Percentiles rank a stretch among this genome's conserved stretches.
phyloP scores from a whole-genome alignment of 2,888 invertebrate genomes.

The Leptinotarsa rubiginosa region DNA sequence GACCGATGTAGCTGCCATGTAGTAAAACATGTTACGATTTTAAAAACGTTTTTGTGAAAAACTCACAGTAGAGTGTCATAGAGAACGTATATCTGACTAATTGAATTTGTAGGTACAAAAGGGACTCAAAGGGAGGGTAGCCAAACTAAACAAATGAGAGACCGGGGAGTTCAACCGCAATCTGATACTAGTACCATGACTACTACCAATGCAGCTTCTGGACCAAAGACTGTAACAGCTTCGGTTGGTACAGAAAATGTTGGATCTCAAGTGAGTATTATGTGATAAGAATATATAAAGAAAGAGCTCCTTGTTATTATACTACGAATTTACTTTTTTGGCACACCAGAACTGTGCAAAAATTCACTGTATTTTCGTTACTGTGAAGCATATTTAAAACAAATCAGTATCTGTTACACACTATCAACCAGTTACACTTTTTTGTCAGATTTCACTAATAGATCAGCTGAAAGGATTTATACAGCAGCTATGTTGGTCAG shows the following conservation, averaged over 20 bases:
- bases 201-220: constrained; percentile 74
- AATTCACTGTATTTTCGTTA: no score
- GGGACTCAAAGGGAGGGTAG: constrained; percentile 66
- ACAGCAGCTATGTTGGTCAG: no score
- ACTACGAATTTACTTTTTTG: not conserved
- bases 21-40: no score
- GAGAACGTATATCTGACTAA: not conserved
- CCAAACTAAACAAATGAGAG: constrained; percentile 63
- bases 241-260: constrained; percentile 79
- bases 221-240: constrained; percentile 75
- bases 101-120: constrained; percentile 57
- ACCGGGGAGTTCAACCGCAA: constrained; percentile 72
- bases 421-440: no score
- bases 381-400: no score
- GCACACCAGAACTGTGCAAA: no score
- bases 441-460: no score
- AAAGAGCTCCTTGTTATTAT: not conserved
- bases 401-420: no score
- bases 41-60: no score
- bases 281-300: not conserved
- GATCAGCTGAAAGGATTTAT: no score
- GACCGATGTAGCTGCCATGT: no score
- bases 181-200: constrained; percentile 78
- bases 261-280: constrained; percentile 70
- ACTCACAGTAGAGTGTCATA: no score